phyloP scores from a whole-genome alignment of 2,888 invertebrate genomes.

The Allolobophora icterica region DNA sequence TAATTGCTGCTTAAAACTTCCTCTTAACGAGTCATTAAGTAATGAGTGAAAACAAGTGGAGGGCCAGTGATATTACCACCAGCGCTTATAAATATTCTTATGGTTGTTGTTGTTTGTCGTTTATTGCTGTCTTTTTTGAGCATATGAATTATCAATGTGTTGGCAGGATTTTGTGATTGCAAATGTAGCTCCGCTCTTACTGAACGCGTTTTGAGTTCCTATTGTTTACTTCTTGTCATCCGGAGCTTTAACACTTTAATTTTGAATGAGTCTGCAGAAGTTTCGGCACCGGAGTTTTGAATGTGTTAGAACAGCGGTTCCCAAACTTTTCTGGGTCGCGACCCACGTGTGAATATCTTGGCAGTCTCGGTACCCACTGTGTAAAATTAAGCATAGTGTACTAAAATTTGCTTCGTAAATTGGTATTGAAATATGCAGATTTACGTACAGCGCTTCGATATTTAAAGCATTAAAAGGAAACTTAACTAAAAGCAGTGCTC shows the following conservation, averaged over 20 bases:
- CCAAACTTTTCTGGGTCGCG: no score
- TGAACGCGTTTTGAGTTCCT: background rate
- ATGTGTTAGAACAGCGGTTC: no score
- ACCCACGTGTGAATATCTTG: no score
- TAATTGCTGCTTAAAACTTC: background rate
- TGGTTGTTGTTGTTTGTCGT: background rate
- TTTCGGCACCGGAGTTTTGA: background rate
- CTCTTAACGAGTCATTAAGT: background rate
- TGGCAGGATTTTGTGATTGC: background rate
- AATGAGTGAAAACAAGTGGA: background rate
- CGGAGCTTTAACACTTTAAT: background rate
- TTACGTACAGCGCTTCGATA: no score
- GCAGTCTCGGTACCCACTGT: no score
- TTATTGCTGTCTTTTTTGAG: background rate
- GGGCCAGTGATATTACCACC: background rate
- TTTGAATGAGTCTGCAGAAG: background rate
- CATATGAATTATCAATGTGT: background rate
- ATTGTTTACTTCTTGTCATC: background rate
- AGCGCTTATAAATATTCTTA: background rate
- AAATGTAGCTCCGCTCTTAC: background rate
- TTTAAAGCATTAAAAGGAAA: no score
- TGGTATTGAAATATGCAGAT: no score
- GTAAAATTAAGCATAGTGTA: no score
- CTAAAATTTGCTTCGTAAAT: no score
- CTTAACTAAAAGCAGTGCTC: no score